Evolutionary conservation across 2,113 vertebrate species (phyloP).

Genomic region (Antennarius striatus): DNA sequence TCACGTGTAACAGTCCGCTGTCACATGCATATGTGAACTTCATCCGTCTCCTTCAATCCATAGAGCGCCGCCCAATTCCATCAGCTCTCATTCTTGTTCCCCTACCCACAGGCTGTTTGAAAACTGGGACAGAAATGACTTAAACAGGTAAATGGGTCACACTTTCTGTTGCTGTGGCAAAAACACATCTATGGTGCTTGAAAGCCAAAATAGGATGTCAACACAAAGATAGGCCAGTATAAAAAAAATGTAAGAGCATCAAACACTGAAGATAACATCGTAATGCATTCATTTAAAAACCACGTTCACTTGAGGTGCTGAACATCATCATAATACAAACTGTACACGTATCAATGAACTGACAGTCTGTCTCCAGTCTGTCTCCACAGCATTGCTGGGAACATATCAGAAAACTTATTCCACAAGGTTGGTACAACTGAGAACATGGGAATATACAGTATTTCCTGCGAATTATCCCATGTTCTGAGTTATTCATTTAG

Average conservation of each 20-base stretch:
- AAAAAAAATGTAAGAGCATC: neutral
- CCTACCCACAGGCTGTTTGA: slow-evolving; percentile 12
- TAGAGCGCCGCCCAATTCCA: neutral
- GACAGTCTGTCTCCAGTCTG: no score
- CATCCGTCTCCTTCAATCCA: neutral
- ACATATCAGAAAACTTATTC: no score
- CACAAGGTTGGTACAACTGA: no score
- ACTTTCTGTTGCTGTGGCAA: slow-evolving; percentile 40
- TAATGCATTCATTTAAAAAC: no score
- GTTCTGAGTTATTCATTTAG: no score
- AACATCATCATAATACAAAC: no score
- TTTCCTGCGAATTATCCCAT: no score
- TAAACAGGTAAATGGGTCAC: slow-evolving; percentile 76
- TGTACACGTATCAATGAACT: no score
- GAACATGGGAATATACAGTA: no score
- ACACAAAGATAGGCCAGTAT: slow-evolving; percentile 3
- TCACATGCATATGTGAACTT: neutral
- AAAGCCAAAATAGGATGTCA: slow-evolving; percentile 36
- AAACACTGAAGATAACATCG: neutral
- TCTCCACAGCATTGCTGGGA: no score
- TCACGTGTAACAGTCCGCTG: slow-evolving; percentile 15
- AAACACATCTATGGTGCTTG: slow-evolving; percentile 38
- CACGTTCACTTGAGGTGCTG: no score
- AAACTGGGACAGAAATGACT: slow-evolving; percentile 52
- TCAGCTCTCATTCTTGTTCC: slow-evolving; percentile 7